Evolutionary conservation across 2,797 vertebrate genomes (phyloP), one percentile per base, ranked within the genome.

Genomic region (Tympanoctomys barrerae): DNA sequence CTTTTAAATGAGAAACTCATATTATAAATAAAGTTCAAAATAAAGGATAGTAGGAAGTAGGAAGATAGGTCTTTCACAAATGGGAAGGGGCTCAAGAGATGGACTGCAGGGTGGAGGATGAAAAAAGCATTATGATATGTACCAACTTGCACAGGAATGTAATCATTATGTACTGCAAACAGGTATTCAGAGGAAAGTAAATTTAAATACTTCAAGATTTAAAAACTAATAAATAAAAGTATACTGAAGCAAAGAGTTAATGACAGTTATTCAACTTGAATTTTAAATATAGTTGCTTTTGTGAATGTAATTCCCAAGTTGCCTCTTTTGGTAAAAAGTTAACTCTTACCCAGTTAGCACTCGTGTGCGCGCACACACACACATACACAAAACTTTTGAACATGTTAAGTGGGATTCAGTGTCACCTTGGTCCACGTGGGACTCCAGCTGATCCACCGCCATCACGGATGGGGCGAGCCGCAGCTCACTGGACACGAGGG

Each of bases 391-490:
- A 22, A 26, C 39, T 80, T 0, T 7, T 42, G 10, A 7, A 46
- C 7, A 21, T 19, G 28, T 42, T 14, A 62, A 33, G 42, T 24
- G 39, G 6, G 22, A 54, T 2, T 10, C 28, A 16, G 42, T 77
- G 97, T 98, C 97, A 99, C 99, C 99, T 97, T 98, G 98, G 91
- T 99, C 99, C 57, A 99, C 97, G 1, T 99, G 99, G 26, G 99
- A 99, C 96, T 99, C 98, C 1, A 98, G 98, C 61, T 99, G 98
- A 78, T 99, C 98, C 28, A 99, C 98, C 13, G 99, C 98, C 16
- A 97, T 98, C 98, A 99, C 99, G 77, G 99, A 98, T 16, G 99
- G 94, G 0, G 99, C 98, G 57, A 99, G 98, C 94, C 99, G 99
- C 22, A 99, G 98, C 79, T 99, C 99, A 73, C 99, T 99, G 42